Percentiles rank a stretch among this genome's conserved stretches.
Evolutionary conservation across 2,113 vertebrate species (phyloP).

Genomic region (Tachysurus fulvidraco): DNA sequence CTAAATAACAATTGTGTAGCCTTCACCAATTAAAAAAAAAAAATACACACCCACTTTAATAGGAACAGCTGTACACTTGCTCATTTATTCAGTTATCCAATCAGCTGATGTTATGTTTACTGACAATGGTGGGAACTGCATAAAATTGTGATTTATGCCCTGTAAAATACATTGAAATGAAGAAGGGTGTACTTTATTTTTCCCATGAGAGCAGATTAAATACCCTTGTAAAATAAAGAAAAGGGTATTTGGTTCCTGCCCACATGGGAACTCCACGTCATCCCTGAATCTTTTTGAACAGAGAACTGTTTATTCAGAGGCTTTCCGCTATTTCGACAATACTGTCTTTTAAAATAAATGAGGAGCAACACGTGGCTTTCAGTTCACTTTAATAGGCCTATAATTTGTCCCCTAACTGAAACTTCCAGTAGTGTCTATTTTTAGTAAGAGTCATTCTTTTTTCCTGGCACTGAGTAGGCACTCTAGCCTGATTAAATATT

Average conservation of each 20-base stretch:
- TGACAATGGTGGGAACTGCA: no score
- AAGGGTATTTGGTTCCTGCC: background rate
- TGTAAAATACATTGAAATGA: background rate
- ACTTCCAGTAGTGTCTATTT: constrained; percentile 49
- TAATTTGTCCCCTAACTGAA: constrained; percentile 16
- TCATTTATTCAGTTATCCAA: no score
- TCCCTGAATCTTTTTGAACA: background rate
- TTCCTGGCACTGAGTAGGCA: constrained; percentile 46
- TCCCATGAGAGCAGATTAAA: background rate
- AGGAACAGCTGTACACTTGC: no score
- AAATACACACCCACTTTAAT: no score
- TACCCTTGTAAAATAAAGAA: background rate
- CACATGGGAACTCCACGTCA: background rate
- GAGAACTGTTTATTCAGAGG: background rate
- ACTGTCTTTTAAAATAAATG: constrained; percentile 3
- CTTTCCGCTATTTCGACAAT: background rate
- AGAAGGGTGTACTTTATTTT: background rate
- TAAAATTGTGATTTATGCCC: no score
- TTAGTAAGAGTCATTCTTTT: constrained; percentile 40
- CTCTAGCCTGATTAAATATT: constrained; percentile 48
- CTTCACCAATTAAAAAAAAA: no score
- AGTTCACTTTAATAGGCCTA: background rate
- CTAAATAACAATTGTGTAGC: no score
- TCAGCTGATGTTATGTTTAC: no score
- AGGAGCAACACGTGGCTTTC: background rate